Evolutionary conservation across 2,797 vertebrate species (phyloP).

Genomic region (Pogoniulus pusillus): DNA sequence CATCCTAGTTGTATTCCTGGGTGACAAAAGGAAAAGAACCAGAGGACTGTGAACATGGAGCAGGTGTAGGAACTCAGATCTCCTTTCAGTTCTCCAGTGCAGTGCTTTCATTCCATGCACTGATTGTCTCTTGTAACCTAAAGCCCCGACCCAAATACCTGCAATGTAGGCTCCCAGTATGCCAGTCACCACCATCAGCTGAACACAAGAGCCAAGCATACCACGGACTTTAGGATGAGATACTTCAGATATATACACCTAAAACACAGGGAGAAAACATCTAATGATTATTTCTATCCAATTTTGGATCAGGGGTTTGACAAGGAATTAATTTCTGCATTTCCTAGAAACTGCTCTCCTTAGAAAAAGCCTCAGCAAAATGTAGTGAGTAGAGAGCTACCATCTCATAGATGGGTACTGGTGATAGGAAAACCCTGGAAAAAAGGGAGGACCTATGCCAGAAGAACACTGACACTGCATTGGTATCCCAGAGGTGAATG

Average conservation of each 20-base stretch:
- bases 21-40: background rate
- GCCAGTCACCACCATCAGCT: slow-evolving; percentile 93
- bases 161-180: slow-evolving; percentile 90
- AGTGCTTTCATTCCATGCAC: background rate
- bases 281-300: background rate
- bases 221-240: slow-evolving; percentile 88
- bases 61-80: background rate
- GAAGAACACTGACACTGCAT: background rate
- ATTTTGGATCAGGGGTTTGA: background rate
- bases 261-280: background rate
- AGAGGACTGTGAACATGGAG: background rate
- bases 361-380: background rate
- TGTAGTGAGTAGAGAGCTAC: background rate
- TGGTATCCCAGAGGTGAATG: background rate
- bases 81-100: background rate
- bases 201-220: slow-evolving; percentile 88
- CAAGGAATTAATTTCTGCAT: background rate
- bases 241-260: slow-evolving; percentile 94
- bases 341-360: background rate
- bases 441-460: background rate
- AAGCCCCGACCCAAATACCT: slow-evolving; percentile 74
- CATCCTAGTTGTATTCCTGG: slow-evolving; percentile 83
- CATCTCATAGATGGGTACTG: background rate
- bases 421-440: background rate
- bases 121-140: background rate